Evolutionary conservation across 2,888 invertebrate species (phyloP).

Genomic region (Meandrusa payeni): DNA sequence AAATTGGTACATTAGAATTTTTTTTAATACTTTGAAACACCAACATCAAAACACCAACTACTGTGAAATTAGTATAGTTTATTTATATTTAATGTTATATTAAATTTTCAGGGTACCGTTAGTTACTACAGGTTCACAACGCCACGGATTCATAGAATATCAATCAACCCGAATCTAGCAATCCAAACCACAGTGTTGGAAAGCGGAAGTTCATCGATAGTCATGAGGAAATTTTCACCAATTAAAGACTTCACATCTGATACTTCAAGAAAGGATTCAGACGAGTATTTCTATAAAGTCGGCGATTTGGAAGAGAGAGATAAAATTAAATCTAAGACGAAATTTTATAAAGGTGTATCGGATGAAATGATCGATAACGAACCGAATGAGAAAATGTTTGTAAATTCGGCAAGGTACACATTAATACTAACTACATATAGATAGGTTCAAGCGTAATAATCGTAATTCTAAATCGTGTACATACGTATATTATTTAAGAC

Average conservation of each 20-base stretch:
- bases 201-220: conserved; percentile 41
- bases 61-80: too few relatives aligned
- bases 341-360: conserved; percentile 17
- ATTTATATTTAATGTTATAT: too few relatives aligned
- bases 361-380: not conserved
- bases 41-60: too few relatives aligned
- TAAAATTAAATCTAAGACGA: conserved; percentile 27
- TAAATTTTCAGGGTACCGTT: conserved; percentile 8
- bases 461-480: too few relatives aligned
- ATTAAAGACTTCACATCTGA: conserved; percentile 21
- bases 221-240: conserved; percentile 45
- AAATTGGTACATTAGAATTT: too few relatives aligned
- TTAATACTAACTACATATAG: too few relatives aligned
- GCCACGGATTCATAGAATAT: conserved; percentile 28
- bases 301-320: conserved; percentile 17
- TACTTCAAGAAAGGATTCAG: conserved; percentile 10
- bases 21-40: too few relatives aligned
- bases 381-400: conserved; percentile 1
- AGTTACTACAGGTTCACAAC: conserved; percentile 28
- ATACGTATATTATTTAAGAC: too few relatives aligned
- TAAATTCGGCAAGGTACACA: conserved; percentile 11
- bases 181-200: conserved; percentile 36
- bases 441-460: too few relatives aligned
- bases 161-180: conserved; percentile 35
- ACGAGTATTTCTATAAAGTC: conserved; percentile 24